phyloP scores from a whole-genome alignment of 2,113 vertebrate species.

The Chitala chitala region DNA sequence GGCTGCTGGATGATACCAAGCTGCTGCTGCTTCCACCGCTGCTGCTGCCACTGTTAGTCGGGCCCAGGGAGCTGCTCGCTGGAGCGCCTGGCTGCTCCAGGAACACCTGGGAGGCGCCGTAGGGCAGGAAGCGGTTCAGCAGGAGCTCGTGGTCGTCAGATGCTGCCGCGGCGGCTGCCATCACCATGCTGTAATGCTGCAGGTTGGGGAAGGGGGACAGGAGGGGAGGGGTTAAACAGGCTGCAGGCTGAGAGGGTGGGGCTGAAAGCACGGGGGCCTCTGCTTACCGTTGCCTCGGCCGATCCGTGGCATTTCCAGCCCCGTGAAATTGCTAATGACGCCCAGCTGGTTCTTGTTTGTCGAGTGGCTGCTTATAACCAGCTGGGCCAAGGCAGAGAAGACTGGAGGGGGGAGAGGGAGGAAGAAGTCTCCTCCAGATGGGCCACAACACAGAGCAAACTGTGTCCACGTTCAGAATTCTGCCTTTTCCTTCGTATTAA shows the following conservation, averaged over 20 bases:
- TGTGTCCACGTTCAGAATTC: not conserved
- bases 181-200: constrained; percentile 95
- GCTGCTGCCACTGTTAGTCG: constrained; percentile 74
- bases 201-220: not conserved
- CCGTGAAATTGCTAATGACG: not conserved
- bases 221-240: not conserved
- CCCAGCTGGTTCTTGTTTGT: not conserved
- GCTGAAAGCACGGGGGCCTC: not conserved
- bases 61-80: constrained; percentile 64
- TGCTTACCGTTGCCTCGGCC: not conserved
- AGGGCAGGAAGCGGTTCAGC: constrained; percentile 86
- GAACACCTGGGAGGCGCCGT: constrained; percentile 89
- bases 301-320: not conserved
- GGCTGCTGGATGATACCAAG: constrained; percentile 83
- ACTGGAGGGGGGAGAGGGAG: not conserved
- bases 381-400: not conserved
- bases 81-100: constrained; percentile 81
- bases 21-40: constrained; percentile 86
- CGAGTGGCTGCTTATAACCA: not conserved
- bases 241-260: not conserved
- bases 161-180: constrained; percentile 84
- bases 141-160: constrained; percentile 92
- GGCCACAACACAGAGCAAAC: not conserved
- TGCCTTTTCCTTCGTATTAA: not conserved
- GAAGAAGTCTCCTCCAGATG: not conserved